Percentiles rank a stretch among this genome's conserved stretches.
phyloP scores from a whole-genome alignment of 2,797 vertebrate genomes.

The Rhinatrema bivittatum region DNA sequence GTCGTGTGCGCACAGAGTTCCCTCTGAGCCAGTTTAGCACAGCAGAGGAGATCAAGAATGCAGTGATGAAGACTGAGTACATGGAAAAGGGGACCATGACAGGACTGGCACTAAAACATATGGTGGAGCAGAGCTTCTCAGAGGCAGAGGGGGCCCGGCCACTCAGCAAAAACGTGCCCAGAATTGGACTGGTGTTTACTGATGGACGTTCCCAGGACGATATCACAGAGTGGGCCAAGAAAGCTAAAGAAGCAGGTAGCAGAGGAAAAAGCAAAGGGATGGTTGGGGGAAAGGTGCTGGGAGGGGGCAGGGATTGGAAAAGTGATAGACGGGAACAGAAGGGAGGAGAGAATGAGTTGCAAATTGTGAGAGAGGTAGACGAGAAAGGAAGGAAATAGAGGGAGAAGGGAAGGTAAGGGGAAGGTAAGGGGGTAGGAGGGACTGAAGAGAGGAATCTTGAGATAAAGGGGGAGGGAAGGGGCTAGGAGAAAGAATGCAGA shows the following conservation, averaged over 20 bases:
- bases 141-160: constrained; percentile 82
- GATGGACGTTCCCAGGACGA: constrained; percentile 95
- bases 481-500: too few relatives aligned
- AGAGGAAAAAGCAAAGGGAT: too few relatives aligned
- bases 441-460: too few relatives aligned
- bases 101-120: constrained; percentile 85
- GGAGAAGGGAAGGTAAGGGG: too few relatives aligned
- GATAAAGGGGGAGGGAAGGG: too few relatives aligned
- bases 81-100: constrained; percentile 98
- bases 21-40: constrained; percentile 79
- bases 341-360: background rate
- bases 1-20: constrained; percentile 88
- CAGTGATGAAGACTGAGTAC: constrained; percentile 84
- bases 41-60: constrained; percentile 78
- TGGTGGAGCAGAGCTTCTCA: constrained; percentile 90
- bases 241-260: constrained; percentile 82
- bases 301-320: background rate
- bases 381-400: background rate
- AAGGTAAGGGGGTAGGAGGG: too few relatives aligned
- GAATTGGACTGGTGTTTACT: constrained; percentile 86
- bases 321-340: background rate
- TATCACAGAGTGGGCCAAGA: constrained; percentile 83
- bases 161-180: constrained; percentile 64
- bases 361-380: background rate
- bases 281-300: rapidly evolving